Conservation (phyloP, 2,888 invertebrate species). For the Atrina japonica region DNA sequence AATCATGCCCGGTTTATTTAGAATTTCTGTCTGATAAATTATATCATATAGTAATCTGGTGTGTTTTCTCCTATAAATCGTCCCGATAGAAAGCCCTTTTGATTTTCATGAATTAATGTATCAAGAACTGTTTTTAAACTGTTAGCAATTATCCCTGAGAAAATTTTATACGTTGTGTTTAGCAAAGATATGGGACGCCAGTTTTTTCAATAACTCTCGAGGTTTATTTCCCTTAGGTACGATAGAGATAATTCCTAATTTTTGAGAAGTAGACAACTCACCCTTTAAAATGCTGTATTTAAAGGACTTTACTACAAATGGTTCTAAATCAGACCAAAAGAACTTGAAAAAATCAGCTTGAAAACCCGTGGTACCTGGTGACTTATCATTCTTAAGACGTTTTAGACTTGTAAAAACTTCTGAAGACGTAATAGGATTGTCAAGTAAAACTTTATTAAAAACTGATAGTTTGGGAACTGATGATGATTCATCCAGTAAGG, state of each 20-base stretch:
- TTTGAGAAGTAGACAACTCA: conserved; percentile 7
- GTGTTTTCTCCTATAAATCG: not conserved
- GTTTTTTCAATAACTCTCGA: conserved; percentile 15
- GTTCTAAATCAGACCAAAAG: conserved; percentile 7
- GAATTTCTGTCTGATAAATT: conserved; percentile 4
- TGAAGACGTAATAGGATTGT: not conserved
- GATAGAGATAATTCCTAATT: conserved; percentile 12
- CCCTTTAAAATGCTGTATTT: conserved; percentile 15
- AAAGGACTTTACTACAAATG: conserved; percentile 15
- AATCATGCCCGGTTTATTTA: conserved; percentile 11
- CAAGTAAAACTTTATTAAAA: not conserved
- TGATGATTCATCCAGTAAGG: too few species aligned
- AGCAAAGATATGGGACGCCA: conserved; percentile 27
- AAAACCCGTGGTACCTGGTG: conserved; percentile 21
- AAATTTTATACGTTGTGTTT: conserved; percentile 13
- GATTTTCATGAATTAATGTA: not conserved
- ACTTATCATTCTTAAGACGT: conserved; percentile 12
- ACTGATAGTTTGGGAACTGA: not conserved
- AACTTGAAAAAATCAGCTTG: conserved; percentile 22
- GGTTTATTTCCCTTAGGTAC: conserved; percentile 28
- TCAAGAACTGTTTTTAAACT: not conserved
- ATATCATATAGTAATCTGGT: conserved; percentile 12
- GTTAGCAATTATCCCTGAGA: conserved; percentile 4
- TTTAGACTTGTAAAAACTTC: conserved; percentile 5
- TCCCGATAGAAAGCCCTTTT: conserved; percentile 4